Percentiles rank a stretch among this genome's conserved stretches.
Conservation (phyloP, 1,140 invertebrate genomes). For the Apocrypta bakeri region DNA sequence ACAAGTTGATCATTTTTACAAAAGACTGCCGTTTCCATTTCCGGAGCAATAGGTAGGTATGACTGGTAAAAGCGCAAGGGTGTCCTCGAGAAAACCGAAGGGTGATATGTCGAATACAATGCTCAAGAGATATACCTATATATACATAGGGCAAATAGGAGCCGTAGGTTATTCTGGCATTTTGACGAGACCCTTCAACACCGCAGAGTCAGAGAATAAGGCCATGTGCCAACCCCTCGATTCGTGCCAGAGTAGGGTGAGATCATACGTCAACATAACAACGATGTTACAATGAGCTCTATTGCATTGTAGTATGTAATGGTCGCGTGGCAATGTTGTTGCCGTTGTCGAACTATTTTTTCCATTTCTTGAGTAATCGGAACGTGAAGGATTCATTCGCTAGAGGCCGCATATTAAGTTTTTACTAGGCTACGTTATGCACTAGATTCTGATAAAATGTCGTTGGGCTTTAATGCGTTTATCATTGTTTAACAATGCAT, state of each 20-base stretch:
- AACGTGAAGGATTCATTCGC: background rate
- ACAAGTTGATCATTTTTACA: conserved; percentile 44
- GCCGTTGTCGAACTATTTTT: conserved; percentile 23
- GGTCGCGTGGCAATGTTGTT: conserved; percentile 7
- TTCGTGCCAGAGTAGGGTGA: conserved; percentile 18
- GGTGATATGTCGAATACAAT: conserved; percentile 16
- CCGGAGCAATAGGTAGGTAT: background rate
- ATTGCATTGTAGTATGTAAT: conserved; percentile 5
- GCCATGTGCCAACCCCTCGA: background rate
- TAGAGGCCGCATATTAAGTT: too few species aligned
- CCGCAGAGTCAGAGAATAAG: background rate
- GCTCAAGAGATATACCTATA: background rate
- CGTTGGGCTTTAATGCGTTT: too few species aligned
- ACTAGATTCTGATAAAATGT: too few species aligned
- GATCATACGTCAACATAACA: conserved; percentile 30
- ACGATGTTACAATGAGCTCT: conserved; percentile 25
- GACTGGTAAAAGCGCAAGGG: conserved; percentile 26
- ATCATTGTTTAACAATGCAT: too few species aligned
- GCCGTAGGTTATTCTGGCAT: background rate
- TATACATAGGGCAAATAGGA: conserved; percentile 27
- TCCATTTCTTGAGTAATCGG: background rate
- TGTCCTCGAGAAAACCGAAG: conserved; percentile 22
- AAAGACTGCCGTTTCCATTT: background rate
- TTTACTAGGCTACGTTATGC: too few species aligned
- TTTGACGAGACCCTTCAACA: background rate